phyloP scores from a whole-genome alignment of 37 sponge, comb jelly and placozoan genomes.

The Oscarella lobularis region DNA sequence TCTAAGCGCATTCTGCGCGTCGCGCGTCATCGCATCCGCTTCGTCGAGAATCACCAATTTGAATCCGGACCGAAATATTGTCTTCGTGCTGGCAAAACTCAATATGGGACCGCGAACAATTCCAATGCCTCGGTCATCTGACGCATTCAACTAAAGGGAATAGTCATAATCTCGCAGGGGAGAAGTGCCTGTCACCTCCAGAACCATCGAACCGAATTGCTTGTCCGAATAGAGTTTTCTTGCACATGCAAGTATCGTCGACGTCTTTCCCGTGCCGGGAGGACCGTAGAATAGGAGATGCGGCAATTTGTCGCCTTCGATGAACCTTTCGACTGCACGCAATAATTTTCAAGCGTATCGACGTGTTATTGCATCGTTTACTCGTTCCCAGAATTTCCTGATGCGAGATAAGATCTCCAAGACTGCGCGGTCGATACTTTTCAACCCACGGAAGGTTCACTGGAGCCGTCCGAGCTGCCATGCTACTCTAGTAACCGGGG shows the following conservation, averaged over 20 bases:
- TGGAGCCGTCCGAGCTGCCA: no score
- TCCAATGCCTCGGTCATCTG: conserved; percentile 96
- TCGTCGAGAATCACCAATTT: conserved; percentile 94
- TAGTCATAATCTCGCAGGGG: neutral
- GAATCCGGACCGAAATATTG: conserved; percentile 81
- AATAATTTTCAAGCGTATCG: neutral
- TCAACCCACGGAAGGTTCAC: no score
- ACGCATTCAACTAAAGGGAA: conserved; percentile 77
- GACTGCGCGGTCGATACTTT: conserved; percentile 78
- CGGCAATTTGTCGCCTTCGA: conserved; percentile 72
- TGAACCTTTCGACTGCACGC: conserved; percentile 67
- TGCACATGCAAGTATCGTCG: conserved; percentile 93
- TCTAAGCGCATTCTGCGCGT: conserved; percentile 96
- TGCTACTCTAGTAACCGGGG: no score
- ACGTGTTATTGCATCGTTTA: conserved; percentile 11
- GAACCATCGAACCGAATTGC: conserved; percentile 83
- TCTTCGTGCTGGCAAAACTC: conserved; percentile 87
- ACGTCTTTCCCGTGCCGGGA: conserved; percentile 97
- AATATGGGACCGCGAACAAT: conserved; percentile 85
- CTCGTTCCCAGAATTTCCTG: conserved; percentile 85
- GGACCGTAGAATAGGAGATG: conserved; percentile 97
- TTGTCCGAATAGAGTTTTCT: conserved; percentile 48
- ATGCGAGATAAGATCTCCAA: conserved; percentile 94
- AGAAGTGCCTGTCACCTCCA: conserved; percentile 86
- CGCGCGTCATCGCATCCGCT: conserved; percentile 97